A percentile compares a stretch with the other conserved stretches of the same genome.
These are phyloP conservation scores for Coelogynopora nodosa DNA, from an alignment of 2,888 invertebrate species.

Conservation along the genomic window DNA sequence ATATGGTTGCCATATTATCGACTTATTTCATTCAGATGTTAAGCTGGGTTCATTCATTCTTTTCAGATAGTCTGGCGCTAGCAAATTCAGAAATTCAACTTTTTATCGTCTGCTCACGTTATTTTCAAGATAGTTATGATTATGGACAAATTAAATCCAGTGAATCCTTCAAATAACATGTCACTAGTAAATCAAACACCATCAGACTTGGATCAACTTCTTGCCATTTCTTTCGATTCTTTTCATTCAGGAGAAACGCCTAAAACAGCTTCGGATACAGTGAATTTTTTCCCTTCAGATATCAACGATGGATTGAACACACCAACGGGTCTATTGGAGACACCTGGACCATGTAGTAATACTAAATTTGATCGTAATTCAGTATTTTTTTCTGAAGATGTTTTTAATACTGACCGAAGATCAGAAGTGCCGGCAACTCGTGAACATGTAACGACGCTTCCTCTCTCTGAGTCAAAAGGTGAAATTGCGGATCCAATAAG, in stretches of 20 bases:
- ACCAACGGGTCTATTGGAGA: neutral
- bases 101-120: neutral
- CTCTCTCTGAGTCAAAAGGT: no score
- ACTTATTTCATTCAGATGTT: conserved; percentile 12
- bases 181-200: neutral
- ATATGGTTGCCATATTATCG: neutral
- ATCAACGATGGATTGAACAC: conserved; percentile 20
- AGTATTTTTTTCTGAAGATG: neutral
- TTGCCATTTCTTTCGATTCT: conserved; percentile 38
- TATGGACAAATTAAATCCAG: conserved; percentile 1
- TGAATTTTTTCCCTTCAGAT: neutral
- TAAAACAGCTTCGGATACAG: conserved; percentile 34
- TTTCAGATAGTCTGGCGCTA: neutral
- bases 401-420: neutral
- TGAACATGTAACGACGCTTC: no score
- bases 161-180: neutral
- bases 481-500: no score
- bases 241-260: conserved; percentile 41
- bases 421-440: neutral
- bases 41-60: neutral
- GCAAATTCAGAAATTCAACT: neutral
- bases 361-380: conserved; percentile 12
- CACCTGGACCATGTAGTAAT: neutral
- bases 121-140: conserved; percentile 5
- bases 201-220: conserved; percentile 12